Percentiles rank a stretch among this genome's conserved stretches.
phyloP scores from a whole-genome alignment of 2,888 invertebrate genomes.

The Rhopalosiphum nymphaeae region DNA sequence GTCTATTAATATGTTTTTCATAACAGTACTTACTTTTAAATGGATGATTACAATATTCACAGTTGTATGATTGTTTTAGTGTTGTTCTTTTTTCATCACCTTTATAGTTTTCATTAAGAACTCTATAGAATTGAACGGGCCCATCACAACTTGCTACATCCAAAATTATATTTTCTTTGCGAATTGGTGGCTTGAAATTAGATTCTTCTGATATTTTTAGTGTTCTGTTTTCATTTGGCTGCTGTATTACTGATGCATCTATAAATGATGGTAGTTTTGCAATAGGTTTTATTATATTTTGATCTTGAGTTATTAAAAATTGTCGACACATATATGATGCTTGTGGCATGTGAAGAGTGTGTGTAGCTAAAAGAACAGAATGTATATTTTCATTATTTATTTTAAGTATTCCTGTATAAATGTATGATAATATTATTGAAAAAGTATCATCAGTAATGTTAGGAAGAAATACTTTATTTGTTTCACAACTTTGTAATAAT shows the following conservation, averaged over 20 bases:
- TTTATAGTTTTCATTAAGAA: constrained; percentile 85
- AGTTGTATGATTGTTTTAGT: constrained; percentile 74
- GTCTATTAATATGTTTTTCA: constrained; percentile 77
- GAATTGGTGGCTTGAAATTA: constrained; percentile 64
- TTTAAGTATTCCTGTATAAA: constrained; percentile 82
- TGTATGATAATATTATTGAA: constrained; percentile 79
- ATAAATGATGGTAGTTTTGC: constrained; percentile 45
- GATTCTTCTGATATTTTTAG: constrained; percentile 65
- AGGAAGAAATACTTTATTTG: constrained; percentile 71
- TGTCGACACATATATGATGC: constrained; percentile 79
- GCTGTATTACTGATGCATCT: constrained; percentile 68
- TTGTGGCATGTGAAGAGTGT: constrained; percentile 81
- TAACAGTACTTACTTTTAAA: constrained; percentile 90
- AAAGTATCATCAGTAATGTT: constrained; percentile 72
- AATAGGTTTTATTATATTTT: constrained; percentile 74
- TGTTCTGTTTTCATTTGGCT: constrained; percentile 61
- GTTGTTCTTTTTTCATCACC: constrained; percentile 69
- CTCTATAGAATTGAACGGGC: constrained; percentile 87
- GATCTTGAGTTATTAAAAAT: constrained; percentile 71
- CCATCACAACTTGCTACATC: constrained; percentile 95
- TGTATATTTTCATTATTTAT: constrained; percentile 80
- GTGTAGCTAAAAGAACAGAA: constrained; percentile 79
- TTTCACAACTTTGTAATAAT: constrained; percentile 70
- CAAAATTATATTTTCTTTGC: constrained; percentile 76
- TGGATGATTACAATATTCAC: constrained; percentile 82